These are phyloP conservation scores for Mobula birostris DNA, from an alignment of 2,113 vertebrate genomes.

Conservation along the genomic window DNA sequence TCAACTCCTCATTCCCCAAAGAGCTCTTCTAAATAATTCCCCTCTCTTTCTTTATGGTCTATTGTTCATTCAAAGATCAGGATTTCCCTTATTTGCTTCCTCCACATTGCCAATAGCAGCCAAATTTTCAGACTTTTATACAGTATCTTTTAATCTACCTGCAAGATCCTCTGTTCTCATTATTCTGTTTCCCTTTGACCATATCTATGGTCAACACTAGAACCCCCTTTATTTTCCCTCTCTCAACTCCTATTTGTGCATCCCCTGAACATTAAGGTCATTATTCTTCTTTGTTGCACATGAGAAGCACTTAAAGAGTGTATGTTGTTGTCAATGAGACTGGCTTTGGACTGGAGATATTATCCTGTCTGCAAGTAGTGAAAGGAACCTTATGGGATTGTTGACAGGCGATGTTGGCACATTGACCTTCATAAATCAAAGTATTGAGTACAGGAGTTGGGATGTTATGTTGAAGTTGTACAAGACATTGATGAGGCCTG, in stretches of 20 bases:
- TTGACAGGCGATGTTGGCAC: background rate
- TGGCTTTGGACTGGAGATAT: background rate
- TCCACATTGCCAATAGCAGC: background rate
- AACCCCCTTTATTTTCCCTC: background rate
- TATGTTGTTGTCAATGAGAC: background rate
- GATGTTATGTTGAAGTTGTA: no score
- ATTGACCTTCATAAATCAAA: no score
- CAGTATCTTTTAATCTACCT: background rate
- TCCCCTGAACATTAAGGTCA: background rate
- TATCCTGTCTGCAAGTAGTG: background rate
- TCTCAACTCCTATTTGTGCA: background rate
- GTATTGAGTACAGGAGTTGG: no score
- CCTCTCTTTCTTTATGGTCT: background rate
- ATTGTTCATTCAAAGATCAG: background rate
- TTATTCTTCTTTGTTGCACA: background rate
- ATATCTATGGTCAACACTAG: background rate
- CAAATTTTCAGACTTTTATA: background rate
- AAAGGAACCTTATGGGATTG: background rate
- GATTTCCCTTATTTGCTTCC: background rate
- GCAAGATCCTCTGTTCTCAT: background rate
- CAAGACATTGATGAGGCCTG: no score
- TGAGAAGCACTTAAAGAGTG: background rate
- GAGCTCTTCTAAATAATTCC: background rate
- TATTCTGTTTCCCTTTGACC: background rate
- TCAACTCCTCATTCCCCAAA: background rate